These are phyloP conservation scores for Serinus canaria DNA, from an alignment of 2,113 vertebrate genomes.

Conservation along the genomic window DNA sequence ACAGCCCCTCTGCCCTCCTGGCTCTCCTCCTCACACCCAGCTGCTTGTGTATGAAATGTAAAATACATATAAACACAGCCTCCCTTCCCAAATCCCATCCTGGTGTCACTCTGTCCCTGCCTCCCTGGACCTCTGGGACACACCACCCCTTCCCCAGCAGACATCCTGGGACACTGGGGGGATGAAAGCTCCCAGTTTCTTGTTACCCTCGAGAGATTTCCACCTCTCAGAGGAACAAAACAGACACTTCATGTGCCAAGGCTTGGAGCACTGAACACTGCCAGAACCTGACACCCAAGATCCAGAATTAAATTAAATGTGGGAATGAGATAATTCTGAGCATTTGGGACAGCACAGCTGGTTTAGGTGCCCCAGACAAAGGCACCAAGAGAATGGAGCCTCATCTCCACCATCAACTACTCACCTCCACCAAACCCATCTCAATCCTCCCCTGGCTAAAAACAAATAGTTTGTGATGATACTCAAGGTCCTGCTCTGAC, in stretches of 20 bases:
- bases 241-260: not conserved
- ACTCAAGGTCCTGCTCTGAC: not conserved
- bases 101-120: not conserved
- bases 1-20: not conserved
- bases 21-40: not conserved
- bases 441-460: not conserved
- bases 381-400: not conserved
- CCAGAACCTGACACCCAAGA: not conserved
- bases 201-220: not conserved
- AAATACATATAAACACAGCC: not conserved
- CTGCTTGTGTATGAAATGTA: not conserved
- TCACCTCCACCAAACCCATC: not conserved
- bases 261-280: not conserved
- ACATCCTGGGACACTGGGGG: no score
- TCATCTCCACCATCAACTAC: not conserved
- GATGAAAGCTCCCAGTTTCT: not conserved
- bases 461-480: not conserved
- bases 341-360: not conserved
- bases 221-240: not conserved
- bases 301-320: not conserved
- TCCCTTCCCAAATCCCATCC: not conserved
- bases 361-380: not conserved
- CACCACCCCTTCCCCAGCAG: not conserved
- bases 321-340: not conserved
- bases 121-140: not conserved